A percentile compares a stretch with the other conserved stretches of the same genome.
Conservation (phyloP, 2,888 invertebrate genomes). For the Chrysolina oricalcia region DNA sequence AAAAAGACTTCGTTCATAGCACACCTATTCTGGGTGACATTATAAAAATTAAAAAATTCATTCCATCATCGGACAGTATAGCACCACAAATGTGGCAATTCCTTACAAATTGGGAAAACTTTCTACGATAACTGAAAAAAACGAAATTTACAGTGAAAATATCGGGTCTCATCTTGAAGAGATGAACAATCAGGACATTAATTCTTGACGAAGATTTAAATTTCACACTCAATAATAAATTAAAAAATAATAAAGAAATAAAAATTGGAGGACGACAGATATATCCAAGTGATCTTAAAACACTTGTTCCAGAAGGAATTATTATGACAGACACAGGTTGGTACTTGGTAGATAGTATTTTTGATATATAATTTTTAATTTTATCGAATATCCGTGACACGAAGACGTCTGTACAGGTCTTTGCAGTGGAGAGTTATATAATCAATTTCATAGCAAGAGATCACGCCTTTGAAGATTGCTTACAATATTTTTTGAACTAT, state of each 20-base stretch:
- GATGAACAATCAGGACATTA: background rate
- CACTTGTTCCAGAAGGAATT: background rate
- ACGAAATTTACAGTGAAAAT: background rate
- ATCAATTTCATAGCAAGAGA: too few relatives aligned
- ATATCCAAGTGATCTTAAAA: background rate
- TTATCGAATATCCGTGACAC: background rate
- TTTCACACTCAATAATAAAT: background rate
- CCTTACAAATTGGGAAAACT: background rate
- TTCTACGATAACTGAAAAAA: background rate
- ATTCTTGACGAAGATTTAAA: background rate
- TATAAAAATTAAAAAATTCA: background rate
- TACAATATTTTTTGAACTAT: too few relatives aligned
- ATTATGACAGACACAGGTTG: background rate
- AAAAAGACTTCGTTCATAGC: background rate
- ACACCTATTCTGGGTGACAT: background rate
- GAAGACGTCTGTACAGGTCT: background rate
- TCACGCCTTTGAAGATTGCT: too few relatives aligned
- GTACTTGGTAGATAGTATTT: background rate
- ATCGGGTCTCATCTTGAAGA: background rate
- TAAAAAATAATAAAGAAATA: background rate
- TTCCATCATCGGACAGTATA: background rate
- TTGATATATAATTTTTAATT: background rate
- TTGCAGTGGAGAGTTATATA: too few relatives aligned
- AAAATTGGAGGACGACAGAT: slow-evolving; percentile 1
- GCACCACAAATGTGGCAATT: slow-evolving; percentile 7